phyloP scores from a whole-genome alignment of 2,888 invertebrate genomes.

The Aquatica leii region DNA sequence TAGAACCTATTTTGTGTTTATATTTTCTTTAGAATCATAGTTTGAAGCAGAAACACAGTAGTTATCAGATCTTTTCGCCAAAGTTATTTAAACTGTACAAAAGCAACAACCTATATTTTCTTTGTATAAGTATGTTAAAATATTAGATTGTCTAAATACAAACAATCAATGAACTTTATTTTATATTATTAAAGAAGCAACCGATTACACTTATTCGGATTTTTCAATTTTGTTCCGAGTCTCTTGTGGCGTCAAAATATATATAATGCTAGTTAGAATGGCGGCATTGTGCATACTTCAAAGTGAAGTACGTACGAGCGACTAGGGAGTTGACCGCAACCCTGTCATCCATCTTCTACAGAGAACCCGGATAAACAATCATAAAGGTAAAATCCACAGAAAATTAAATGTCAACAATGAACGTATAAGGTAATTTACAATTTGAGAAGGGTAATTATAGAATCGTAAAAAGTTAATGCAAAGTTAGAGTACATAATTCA shows the following conservation, averaged over 20 bases:
- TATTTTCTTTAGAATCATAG: slow-evolving; percentile 18
- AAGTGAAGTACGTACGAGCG: slow-evolving; percentile 51
- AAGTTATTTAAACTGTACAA: slow-evolving; percentile 45
- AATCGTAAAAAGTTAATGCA: no score
- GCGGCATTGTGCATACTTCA: slow-evolving; percentile 52
- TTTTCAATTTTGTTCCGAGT: slow-evolving; percentile 44
- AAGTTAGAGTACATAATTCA: no score
- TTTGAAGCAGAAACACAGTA: slow-evolving; percentile 24
- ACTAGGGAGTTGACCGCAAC: slow-evolving; percentile 47
- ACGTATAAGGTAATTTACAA: slow-evolving; percentile 33
- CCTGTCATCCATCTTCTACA: slow-evolving; percentile 46
- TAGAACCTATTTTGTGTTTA: slow-evolving; percentile 19
- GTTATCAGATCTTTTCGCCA: slow-evolving; percentile 39
- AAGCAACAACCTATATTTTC: slow-evolving; percentile 53
- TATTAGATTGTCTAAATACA: not conserved
- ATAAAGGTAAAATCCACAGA: slow-evolving; percentile 41
- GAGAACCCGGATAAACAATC: slow-evolving; percentile 45
- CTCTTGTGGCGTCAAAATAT: slow-evolving; percentile 44
- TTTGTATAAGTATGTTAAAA: no score
- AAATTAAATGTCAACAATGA: slow-evolving; percentile 36
- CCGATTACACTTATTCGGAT: slow-evolving; percentile 19
- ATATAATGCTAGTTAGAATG: slow-evolving; percentile 47
- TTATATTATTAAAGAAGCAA: not conserved
- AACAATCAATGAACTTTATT: not conserved
- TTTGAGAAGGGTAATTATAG: slow-evolving; percentile 4